A percentile compares a stretch with the other conserved stretches of the same genome.
phyloP scores from a whole-genome alignment of 92 coral and sea anemone genomes.

The Epizoanthus scotinus region DNA sequence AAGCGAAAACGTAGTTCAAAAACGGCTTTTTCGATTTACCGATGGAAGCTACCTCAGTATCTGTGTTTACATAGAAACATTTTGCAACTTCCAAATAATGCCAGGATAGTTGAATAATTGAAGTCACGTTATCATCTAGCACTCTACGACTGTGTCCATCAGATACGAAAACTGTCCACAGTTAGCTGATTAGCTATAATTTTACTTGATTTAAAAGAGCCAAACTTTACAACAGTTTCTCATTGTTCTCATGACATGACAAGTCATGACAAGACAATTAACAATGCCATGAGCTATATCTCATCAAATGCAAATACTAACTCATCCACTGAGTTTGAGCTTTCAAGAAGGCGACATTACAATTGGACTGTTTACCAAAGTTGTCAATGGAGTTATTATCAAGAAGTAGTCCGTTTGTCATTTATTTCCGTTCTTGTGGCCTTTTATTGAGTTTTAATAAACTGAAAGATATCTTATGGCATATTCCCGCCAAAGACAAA shows the following conservation, averaged over 20 bases:
- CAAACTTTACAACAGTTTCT: neutral
- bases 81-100: no score
- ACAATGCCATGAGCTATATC: neutral
- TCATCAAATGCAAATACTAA: conserved; percentile 1
- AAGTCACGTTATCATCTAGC: neutral
- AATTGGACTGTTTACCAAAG: conserved; percentile 17
- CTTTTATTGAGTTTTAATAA: no score
- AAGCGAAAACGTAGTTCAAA: no score
- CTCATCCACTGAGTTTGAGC: neutral
- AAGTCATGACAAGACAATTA: neutral
- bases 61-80: no score
- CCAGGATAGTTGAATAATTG: neutral
- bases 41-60: no score
- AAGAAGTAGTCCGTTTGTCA: neutral
- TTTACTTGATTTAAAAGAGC: neutral
- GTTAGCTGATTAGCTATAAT: neutral
- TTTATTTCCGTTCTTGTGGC: conserved; percentile 18
- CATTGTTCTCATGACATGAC: conserved; percentile 27
- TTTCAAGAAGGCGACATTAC: neutral
- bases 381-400: neutral
- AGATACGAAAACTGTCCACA: neutral
- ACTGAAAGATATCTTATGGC: neutral
- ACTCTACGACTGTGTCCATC: neutral
- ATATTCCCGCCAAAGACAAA: neutral
- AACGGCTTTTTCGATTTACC: no score